Conservation (phyloP, 2,888 invertebrate species). For the Scaptomyza reducta region DNA sequence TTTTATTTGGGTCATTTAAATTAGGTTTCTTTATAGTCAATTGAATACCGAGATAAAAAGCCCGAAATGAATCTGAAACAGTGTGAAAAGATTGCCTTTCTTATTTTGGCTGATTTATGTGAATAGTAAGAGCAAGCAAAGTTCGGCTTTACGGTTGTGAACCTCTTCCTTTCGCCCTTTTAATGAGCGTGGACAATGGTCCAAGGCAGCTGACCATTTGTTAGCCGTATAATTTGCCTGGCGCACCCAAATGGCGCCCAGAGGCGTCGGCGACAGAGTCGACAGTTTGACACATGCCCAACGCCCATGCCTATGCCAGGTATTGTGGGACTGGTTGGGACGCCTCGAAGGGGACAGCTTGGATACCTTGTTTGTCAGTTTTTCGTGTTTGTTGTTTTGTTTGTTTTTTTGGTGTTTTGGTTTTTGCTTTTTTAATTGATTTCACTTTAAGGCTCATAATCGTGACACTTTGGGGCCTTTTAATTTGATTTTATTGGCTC, state of each 20-base stretch:
- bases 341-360: neutral
- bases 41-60: too few species aligned
- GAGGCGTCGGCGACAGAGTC: slow-evolving; percentile 33
- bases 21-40: too few species aligned
- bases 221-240: slow-evolving; percentile 67
- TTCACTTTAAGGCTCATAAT: slow-evolving; percentile 78
- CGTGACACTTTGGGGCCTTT: slow-evolving; percentile 80
- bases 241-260: slow-evolving; percentile 57
- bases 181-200: slow-evolving; percentile 1
- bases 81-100: too few species aligned
- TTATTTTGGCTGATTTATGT: too few species aligned
- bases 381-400: slow-evolving; percentile 30
- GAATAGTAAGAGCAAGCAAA: slow-evolving; percentile 10
- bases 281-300: slow-evolving; percentile 67
- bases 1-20: too few species aligned
- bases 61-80: too few species aligned
- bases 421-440: slow-evolving; percentile 69
- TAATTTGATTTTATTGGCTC: slow-evolving; percentile 79
- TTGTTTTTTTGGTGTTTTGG: too few species aligned
- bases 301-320: slow-evolving; percentile 2
- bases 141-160: neutral
- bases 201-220: slow-evolving; percentile 52
- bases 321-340: slow-evolving; percentile 3
- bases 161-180: too few species aligned
- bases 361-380: slow-evolving; percentile 9